These are phyloP conservation scores for Ichneumoninae sp. DNA, from an alignment of 2,888 invertebrate species.

Conservation along the genomic window DNA sequence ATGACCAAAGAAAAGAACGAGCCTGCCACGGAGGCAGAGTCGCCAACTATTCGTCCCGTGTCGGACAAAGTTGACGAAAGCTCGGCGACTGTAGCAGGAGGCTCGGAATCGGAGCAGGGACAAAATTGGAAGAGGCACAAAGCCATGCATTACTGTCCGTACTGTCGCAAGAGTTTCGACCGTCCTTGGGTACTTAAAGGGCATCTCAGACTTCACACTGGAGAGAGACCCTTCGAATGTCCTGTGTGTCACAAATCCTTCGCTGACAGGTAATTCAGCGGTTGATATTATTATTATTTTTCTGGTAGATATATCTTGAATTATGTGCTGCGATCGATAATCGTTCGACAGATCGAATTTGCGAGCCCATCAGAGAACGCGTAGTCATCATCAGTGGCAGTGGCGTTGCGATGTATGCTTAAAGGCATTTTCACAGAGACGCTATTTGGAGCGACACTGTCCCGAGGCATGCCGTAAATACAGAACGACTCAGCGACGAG, in stretches of 20 bases:
- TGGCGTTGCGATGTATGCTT: slow-evolving; percentile 88
- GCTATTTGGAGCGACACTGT: slow-evolving; percentile 88
- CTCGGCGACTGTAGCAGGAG: slow-evolving; percentile 1
- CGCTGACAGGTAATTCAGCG: slow-evolving; percentile 87
- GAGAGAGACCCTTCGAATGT: slow-evolving; percentile 89
- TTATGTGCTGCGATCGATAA: neutral
- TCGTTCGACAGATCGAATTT: slow-evolving; percentile 87
- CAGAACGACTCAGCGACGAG: slow-evolving; percentile 81
- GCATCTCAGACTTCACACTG: slow-evolving; percentile 89
- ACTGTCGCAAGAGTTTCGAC: slow-evolving; percentile 89
- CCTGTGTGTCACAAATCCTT: slow-evolving; percentile 88
- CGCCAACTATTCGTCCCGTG: neutral
- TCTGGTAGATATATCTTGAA: neutral
- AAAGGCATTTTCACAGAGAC: slow-evolving; percentile 89
- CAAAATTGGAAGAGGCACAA: slow-evolving; percentile 82
- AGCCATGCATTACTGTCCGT: slow-evolving; percentile 85
- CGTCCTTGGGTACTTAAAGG: slow-evolving; percentile 90
- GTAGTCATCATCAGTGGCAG: slow-evolving; percentile 89
- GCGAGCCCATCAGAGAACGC: slow-evolving; percentile 90
- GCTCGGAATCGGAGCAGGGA: slow-evolving; percentile 65
- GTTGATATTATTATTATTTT: neutral
- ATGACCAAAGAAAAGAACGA: slow-evolving; percentile 10
- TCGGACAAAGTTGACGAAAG: slow-evolving; percentile 4
- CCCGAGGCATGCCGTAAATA: slow-evolving; percentile 89
- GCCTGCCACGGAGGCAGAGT: neutral